Base-by-base conservation (phyloP, 2,797 vertebrate species). In the Anas bernieri region DNA sequence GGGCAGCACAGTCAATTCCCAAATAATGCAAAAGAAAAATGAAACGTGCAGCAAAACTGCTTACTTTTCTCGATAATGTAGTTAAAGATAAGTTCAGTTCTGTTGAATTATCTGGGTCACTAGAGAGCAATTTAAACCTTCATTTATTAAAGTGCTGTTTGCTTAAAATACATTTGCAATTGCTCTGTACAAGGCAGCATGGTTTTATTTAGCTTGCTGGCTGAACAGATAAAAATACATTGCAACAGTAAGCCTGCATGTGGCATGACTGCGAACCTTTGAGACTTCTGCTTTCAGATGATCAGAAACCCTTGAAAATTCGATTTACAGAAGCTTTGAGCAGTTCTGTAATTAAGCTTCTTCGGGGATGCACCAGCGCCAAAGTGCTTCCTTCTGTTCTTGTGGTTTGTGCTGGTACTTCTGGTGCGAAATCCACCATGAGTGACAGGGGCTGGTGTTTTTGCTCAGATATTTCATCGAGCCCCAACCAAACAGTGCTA, bases 211-310 rank as follows among this genome's bases (percentile, higher is more conserved):
- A 88, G 90, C 55, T 85, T 83, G 5, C 0, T 72, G 62, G 78
- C 78, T 92, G 66, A 94, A 83, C 66, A 90, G 85, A 77, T 84
- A 80, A 92, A 97, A 94, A 92, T 75, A 25, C 22, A 17, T 82
- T 88, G 78, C 74, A 69, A 0, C 6, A 2, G 12, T 74, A 66
- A 56, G 64, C 52, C 52, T 76, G 39, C 56, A 37, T 74, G 69
- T 41, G 48, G 78, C 67, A 80, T 31, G 69, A 77, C 48, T 86
- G 50, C 73, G 92, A 56, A 72, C 76, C 59, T 90, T 62, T 61
- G 52, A 88, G 83, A 55, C 30, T 83, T 66, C 48, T 63, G 80
- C 72, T 94, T 91, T 84, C 41, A 55, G 58, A 28, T 69, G 41
- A 26, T 74, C 17, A 76, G 63, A 76, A 90, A 20, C 0, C 6